A percentile compares a stretch with the other conserved stretches of the same genome.
Evolutionary conservation across 2,888 invertebrate species (phyloP).

Genomic region (Cheiracanthium punctorium): DNA sequence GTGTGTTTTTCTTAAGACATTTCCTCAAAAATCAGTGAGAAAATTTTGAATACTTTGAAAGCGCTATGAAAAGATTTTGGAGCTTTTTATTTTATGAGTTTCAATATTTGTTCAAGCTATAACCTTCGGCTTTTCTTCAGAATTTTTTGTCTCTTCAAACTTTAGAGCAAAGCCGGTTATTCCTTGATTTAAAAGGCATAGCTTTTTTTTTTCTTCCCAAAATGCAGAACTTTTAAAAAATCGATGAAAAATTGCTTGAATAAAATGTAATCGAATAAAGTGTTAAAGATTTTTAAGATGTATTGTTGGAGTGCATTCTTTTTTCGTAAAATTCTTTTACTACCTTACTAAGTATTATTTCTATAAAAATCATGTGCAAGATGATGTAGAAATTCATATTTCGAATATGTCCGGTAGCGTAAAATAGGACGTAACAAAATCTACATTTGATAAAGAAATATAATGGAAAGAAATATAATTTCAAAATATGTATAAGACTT

Average conservation of each 20-base stretch:
- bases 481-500: too few relatives aligned
- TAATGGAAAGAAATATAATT: too few relatives aligned
- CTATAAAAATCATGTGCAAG: too few relatives aligned
- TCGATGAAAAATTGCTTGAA: not conserved
- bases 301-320: not conserved
- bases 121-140: constrained; percentile 16
- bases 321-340: not conserved
- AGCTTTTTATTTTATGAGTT: constrained; percentile 23
- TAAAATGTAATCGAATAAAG: not conserved
- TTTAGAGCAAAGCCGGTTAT: not conserved
- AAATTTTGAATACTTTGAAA: constrained; percentile 38
- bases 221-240: not conserved
- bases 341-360: not conserved
- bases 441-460: too few relatives aligned
- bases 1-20: constrained; percentile 10
- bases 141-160: not conserved
- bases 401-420: too few relatives aligned
- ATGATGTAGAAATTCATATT: too few relatives aligned
- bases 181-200: not conserved
- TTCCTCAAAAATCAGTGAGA: constrained; percentile 21
- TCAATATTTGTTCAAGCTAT: constrained; percentile 57
- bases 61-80: constrained; percentile 34
- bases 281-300: not conserved
- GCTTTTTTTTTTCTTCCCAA: too few relatives aligned
- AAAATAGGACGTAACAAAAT: too few relatives aligned